Evolutionary conservation across 2,113 vertebrate genomes (phyloP).

Genomic region (Dolichallabes microphthalmus): DNA sequence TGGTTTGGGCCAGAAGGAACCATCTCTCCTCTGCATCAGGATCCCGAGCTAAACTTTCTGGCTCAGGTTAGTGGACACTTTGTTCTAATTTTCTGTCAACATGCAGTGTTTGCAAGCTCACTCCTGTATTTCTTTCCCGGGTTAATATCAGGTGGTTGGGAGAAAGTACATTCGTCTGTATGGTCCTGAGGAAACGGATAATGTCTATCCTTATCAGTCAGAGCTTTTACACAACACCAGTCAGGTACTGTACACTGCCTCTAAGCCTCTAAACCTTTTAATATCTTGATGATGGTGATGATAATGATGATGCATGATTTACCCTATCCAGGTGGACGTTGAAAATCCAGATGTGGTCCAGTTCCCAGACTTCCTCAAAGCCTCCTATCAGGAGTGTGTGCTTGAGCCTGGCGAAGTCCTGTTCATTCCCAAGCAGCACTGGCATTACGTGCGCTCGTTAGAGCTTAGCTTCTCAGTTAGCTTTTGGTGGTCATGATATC

Average conservation of each 20-base stretch:
- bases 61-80: slow-evolving; percentile 76
- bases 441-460: slow-evolving; percentile 90
- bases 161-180: slow-evolving; percentile 90
- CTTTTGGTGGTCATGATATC: slow-evolving; percentile 91
- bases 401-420: slow-evolving; percentile 87
- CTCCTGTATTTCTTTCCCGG: slow-evolving; percentile 3
- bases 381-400: slow-evolving; percentile 81
- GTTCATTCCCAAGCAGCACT: slow-evolving; percentile 86
- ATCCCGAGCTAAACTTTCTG: slow-evolving; percentile 94
- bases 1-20: slow-evolving; percentile 94
- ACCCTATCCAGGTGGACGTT: slow-evolving; percentile 80
- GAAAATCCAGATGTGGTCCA: slow-evolving; percentile 80
- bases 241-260: slow-evolving; percentile 75
- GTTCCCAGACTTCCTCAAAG: slow-evolving; percentile 84
- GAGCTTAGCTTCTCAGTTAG: slow-evolving; percentile 94
- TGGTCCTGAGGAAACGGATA: slow-evolving; percentile 79
- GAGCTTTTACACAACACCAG: slow-evolving; percentile 93
- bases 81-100: not conserved
- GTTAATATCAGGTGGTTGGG: slow-evolving; percentile 80
- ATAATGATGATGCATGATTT: slow-evolving; percentile 21
- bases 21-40: slow-evolving; percentile 92
- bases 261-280: not conserved
- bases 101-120: not conserved
- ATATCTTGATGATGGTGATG: not conserved
- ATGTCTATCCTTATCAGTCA: slow-evolving; percentile 86